A percentile compares a stretch with the other conserved stretches of the same genome.
Evolutionary conservation across 2,888 invertebrate species (phyloP).

Genomic region (Anaspis maculata): DNA sequence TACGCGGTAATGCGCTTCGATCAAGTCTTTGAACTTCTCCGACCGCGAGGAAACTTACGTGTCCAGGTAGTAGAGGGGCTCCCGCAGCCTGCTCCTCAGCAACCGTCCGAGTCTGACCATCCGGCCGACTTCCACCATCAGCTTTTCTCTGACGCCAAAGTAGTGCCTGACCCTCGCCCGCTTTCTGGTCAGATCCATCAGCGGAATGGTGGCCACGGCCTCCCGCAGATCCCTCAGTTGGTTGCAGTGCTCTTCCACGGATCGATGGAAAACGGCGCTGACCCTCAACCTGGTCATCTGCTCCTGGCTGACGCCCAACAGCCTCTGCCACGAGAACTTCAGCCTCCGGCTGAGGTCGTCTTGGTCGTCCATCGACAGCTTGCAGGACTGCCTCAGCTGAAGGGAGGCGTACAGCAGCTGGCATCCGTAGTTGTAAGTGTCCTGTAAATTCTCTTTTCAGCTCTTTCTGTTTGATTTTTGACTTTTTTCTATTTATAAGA

Average conservation of each 20-base stretch:
- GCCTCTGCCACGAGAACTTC: conserved; percentile 59
- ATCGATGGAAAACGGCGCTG: conserved; percentile 67
- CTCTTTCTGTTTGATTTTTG: no score
- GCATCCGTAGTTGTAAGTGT: conserved; percentile 73
- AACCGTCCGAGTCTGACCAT: conserved; percentile 63
- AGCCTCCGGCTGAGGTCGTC: conserved; percentile 49
- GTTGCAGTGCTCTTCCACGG: conserved; percentile 55
- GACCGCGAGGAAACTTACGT: no score
- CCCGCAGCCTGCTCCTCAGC: conserved; percentile 55
- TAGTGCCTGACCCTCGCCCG: conserved; percentile 46
- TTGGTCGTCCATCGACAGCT: conserved; percentile 52
- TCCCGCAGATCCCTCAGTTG: conserved; percentile 53
- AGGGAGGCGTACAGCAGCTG: conserved; percentile 68
- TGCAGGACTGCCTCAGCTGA: conserved; percentile 63
- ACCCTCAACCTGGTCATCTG: conserved; percentile 67
- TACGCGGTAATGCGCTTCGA: no score
- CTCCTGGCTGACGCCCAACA: conserved; percentile 63
- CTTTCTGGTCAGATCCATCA: conserved; percentile 42
- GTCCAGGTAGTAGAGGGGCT: conserved; percentile 44
- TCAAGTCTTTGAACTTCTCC: no score
- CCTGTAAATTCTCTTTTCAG: no score
- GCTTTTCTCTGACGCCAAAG: conserved; percentile 52
- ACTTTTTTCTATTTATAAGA: no score
- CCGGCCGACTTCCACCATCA: conserved; percentile 61
- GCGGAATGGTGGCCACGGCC: conserved; percentile 45